A percentile compares a stretch with the other conserved stretches of the same genome.
Conservation (phyloP, 2,888 invertebrate species). For the Trichopoda pennipes region DNA sequence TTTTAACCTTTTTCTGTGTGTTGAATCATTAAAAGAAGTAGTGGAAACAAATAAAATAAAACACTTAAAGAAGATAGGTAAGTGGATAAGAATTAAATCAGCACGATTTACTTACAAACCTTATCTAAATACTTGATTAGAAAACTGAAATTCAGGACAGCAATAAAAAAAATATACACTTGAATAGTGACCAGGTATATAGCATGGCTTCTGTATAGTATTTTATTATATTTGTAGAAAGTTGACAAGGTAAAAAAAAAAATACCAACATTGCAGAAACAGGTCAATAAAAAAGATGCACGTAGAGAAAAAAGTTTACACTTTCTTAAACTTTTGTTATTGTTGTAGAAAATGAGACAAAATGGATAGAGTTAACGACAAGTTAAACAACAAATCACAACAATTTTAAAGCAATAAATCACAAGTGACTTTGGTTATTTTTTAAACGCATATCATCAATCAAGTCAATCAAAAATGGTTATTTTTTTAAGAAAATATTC, state of each 20-base stretch:
- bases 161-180: conserved; percentile 14
- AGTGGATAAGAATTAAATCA: too few relatives aligned
- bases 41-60: neutral
- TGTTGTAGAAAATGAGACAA: conserved; percentile 11
- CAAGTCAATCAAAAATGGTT: conserved; percentile 70
- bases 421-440: conserved; percentile 67
- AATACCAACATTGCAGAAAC: neutral
- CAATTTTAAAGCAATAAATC: conserved; percentile 70
- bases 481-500: neutral
- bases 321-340: conserved; percentile 5
- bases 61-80: too few relatives aligned
- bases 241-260: conserved; percentile 38
- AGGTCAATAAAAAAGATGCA: neutral
- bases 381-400: conserved; percentile 57
- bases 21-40: conserved; percentile 49
- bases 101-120: too few relatives aligned
- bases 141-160: conserved; percentile 2
- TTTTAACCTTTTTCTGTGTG: conserved; percentile 40
- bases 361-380: conserved; percentile 9
- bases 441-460: conserved; percentile 70
- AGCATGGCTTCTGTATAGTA: conserved; percentile 38
- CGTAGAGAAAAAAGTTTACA: conserved; percentile 11
- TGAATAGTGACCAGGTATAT: conserved; percentile 58
- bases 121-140: neutral
- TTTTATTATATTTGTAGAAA: neutral